Evolutionary conservation across 2,888 invertebrate genomes (phyloP), one percentile per base, ranked within the genome.

Genomic region (Agonopterix alstromeriana): DNA sequence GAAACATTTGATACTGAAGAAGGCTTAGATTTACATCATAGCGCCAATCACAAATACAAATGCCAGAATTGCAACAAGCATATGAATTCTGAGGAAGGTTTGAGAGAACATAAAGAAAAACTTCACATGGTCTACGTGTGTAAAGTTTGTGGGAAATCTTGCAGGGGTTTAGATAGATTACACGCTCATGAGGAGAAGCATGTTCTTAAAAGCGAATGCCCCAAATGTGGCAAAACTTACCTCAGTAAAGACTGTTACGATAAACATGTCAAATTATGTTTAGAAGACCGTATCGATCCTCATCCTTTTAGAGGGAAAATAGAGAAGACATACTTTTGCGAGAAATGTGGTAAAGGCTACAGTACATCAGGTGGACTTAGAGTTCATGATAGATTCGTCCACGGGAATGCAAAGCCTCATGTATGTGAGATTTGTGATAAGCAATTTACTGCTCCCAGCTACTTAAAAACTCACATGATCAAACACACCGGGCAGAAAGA

Each of bases 401-500:
- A 87, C 58, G 85, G 77, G 0, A 70, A 82, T 63, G 86, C 82
- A 1, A 73, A 79, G 36, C 80, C 77, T 2, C 86, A 87, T 53
- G 56, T 75, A 3, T 87, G 86, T 53, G 61, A 73, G 10, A 65
- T 67, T 42, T 87, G 86, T 53, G 74, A 78, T 1, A 87, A 86
- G 52, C 67, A 77, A 42, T 87, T 87, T 43, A 84, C 84, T n/a
- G 86, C 86, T 40, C 85, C 84, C 0, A 86, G 86, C 52, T 83
- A 81, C 50, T 61, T 86, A 10, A 82, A 76, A 58, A 70, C 68
- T 1, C 86, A 86, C 45, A 77, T 83, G 76, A 60, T 88, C 2
- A 87, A 74, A 36, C 87, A 88, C 47, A 86, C 88, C 0, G 78
- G 82, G 1, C 85, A 82, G 48, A 85, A 76, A 53, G 86, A 85